Base-by-base conservation (phyloP, 2,888 invertebrate species). In the Drosophila merina region DNA sequence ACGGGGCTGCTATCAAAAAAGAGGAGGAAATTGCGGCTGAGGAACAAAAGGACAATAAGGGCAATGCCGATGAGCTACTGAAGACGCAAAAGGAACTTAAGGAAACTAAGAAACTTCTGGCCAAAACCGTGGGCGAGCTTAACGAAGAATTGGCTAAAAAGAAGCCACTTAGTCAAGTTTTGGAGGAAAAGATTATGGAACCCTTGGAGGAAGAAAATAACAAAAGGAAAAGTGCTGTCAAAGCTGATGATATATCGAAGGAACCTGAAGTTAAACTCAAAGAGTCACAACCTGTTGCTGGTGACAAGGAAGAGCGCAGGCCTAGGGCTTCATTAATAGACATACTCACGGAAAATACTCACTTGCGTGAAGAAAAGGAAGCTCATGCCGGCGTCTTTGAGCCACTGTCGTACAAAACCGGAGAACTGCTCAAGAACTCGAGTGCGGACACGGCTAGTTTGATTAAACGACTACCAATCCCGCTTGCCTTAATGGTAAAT, bases 151-250 rank as follows among this genome's bases (percentile, higher is more conserved):
- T 93, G 89, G 74, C 89, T 0, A 91, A 92, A 66, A 90, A 92
- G 64, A 91, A 89, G 73, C 86, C 90, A 45, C 89, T 89, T 57
- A 88, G 30, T 5, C 48, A 89, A 68, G 86, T 82, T 59, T 86
- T 90, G 0, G 79, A 87, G 1, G 91, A 93, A 75, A 92, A 93
- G 74, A 93, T 93, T 77, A 92, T 92, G n/a, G 92, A 93, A 74
- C 42, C 7, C 20, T 20, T 42, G 42, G 44, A 44, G 44, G 44
- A 20, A 8, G 20, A 4, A 5, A 44, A 44, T 3, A 44, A 25
- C 0, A 31, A 31, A 2, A 25, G 48, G 2, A 14, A 38, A 8
- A 1, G 9, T 3, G 33, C 10, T 0, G 93, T 93, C 90, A 93
- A 73, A 3, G 14, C 7, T 2, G 26, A 14, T 1, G 31, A 25